phyloP scores from a whole-genome alignment of 2,113 vertebrate species.

The Vidua chalybeata region DNA sequence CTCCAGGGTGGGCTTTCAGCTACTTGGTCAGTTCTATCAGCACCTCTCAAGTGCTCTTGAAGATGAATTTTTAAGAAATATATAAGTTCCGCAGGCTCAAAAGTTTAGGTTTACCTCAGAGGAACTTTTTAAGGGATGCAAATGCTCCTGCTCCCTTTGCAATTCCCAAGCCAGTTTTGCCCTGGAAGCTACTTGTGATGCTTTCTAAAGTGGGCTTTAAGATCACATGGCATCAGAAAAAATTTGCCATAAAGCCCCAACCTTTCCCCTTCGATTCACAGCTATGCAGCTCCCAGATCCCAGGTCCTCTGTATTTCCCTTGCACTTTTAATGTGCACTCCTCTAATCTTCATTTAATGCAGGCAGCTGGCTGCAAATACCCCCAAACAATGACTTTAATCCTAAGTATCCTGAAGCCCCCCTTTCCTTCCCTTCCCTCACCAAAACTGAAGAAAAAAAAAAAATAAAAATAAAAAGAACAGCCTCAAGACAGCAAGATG shows the following conservation, averaged over 20 bases:
- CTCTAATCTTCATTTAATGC: slow-evolving; percentile 86
- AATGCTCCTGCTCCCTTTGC: background rate
- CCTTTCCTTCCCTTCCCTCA: slow-evolving; percentile 56
- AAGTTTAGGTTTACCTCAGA: background rate
- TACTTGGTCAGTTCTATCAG: background rate
- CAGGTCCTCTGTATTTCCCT: slow-evolving; percentile 51
- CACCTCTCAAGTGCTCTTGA: background rate
- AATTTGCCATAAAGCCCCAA: slow-evolving; percentile 61
- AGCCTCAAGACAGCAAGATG: slow-evolving; percentile 58
- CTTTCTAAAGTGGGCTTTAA: slow-evolving; percentile 30
- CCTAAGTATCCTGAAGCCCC: slow-evolving; percentile 77
- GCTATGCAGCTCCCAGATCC: slow-evolving; percentile 73
- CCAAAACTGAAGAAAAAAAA: slow-evolving; percentile 2
- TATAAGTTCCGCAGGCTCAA: rapidly evolving
- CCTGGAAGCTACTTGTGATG: background rate
- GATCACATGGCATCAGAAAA: slow-evolving; percentile 77
- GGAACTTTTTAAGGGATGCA: background rate
- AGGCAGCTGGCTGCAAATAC: slow-evolving; percentile 85
- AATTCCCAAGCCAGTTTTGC: background rate
- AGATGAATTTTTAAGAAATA: background rate
- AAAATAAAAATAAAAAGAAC: background rate
- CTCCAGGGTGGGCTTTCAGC: background rate
- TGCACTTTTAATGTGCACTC: slow-evolving; percentile 52
- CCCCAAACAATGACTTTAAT: slow-evolving; percentile 81
- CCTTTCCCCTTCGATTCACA: slow-evolving; percentile 79